Evolutionary conservation across 1,140 invertebrate genomes (phyloP).

Genomic region (Polypedilum vanderplanki): DNA sequence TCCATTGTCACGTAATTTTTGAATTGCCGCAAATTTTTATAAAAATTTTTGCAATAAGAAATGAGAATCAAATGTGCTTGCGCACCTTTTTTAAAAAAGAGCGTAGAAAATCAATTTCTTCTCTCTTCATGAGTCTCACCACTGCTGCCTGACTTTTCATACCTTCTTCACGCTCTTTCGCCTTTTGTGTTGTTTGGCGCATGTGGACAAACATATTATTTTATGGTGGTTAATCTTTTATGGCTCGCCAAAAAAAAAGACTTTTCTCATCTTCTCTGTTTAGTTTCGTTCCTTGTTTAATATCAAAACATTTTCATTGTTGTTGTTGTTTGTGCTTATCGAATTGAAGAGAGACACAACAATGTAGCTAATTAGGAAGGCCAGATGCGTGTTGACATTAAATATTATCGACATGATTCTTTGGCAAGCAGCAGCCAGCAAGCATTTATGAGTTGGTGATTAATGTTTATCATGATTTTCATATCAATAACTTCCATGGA

Average conservation of each 20-base stretch:
- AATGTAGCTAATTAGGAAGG: slow-evolving; percentile 12
- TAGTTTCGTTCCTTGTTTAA: background rate
- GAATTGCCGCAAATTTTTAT: background rate
- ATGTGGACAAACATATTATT: slow-evolving; percentile 18
- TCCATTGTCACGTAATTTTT: background rate
- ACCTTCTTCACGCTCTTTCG: background rate
- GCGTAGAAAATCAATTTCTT: slow-evolving; percentile 25
- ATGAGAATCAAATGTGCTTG: background rate
- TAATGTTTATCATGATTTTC: slow-evolving; percentile 10
- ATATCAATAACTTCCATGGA: background rate
- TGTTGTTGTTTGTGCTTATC: background rate
- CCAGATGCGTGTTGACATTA: slow-evolving; percentile 4
- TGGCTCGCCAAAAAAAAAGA: background rate
- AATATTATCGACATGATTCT: background rate
- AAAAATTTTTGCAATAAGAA: background rate
- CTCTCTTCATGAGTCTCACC: slow-evolving; percentile 16
- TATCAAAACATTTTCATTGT: slow-evolving; percentile 5
- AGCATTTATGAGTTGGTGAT: background rate
- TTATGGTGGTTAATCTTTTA: slow-evolving; percentile 14
- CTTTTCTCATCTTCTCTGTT: background rate
- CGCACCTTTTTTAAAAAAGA: background rate
- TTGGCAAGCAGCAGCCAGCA: background rate
- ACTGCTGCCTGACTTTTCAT: slow-evolving; percentile 3
- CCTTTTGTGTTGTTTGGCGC: background rate
- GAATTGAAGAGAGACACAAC: background rate